These are phyloP conservation scores for Taurulus bubalis DNA, from an alignment of 2,113 vertebrate species.

Conservation along the genomic window DNA sequence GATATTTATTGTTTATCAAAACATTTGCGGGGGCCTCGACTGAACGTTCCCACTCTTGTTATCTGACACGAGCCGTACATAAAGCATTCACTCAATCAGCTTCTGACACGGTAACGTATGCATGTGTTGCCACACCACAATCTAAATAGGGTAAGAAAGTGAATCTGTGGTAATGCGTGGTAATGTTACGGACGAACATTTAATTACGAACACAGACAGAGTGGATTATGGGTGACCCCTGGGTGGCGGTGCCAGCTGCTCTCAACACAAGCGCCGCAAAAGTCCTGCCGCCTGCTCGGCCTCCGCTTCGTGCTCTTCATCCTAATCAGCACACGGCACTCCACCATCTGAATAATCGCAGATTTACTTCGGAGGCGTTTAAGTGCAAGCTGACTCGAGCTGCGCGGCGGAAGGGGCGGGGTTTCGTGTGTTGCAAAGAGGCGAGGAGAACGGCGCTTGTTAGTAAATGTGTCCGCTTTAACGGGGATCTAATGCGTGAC, in stretches of 20 bases:
- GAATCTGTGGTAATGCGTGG: neutral
- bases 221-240: conserved; percentile 63
- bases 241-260: conserved; percentile 67
- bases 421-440: conserved; percentile 1
- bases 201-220: conserved; percentile 54
- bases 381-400: neutral
- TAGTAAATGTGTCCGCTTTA: conserved; percentile 36
- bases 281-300: conserved; percentile 52
- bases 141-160: neutral
- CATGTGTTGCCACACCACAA: neutral
- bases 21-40: neutral
- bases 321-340: conserved; percentile 39
- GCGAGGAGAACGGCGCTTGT: conserved; percentile 25
- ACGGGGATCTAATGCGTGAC: conserved; percentile 12
- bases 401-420: neutral
- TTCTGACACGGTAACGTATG: neutral
- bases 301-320: conserved; percentile 40
- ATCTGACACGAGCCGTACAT: neutral
- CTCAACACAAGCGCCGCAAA: conserved; percentile 42
- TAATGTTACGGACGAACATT: conserved; percentile 43
- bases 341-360: conserved; percentile 40
- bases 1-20: neutral
- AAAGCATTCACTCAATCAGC: neutral
- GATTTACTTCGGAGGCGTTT: conserved; percentile 5
- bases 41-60: neutral